A percentile compares a stretch with the other conserved stretches of the same genome.
phyloP scores from a whole-genome alignment of 53 echinoderm and acorn worm species.

The Zoroaster sp. region DNA sequence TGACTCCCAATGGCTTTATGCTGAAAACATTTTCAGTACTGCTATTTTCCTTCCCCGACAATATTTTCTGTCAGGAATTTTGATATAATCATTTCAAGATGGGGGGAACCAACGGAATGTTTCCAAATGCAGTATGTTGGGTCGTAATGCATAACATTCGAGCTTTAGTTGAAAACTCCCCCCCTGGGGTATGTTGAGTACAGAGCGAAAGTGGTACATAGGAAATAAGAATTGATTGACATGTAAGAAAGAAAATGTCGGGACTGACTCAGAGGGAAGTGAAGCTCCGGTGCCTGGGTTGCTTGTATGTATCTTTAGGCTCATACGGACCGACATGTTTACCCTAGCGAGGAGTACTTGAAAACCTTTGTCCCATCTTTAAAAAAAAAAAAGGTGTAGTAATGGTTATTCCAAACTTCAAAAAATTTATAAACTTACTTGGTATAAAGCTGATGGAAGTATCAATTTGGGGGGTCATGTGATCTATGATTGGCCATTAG shows the following conservation, averaged over 20 bases:
- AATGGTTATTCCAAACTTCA: too few species aligned
- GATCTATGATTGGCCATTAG: too few species aligned
- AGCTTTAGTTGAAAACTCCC: neutral
- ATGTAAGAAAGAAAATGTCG: neutral
- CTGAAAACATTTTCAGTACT: neutral
- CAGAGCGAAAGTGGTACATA: neutral
- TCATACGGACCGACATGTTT: too few species aligned
- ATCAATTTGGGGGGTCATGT: too few species aligned
- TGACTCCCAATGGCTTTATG: neutral
- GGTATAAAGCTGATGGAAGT: too few species aligned
- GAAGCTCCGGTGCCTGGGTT: too few species aligned
- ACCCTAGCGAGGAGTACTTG: too few species aligned
- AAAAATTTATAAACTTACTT: too few species aligned
- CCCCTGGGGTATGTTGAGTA: neutral
- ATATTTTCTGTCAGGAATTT: neutral
- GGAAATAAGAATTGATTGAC: neutral
- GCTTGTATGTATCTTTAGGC: too few species aligned
- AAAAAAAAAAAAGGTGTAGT: too few species aligned
- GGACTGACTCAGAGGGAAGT: neutral
- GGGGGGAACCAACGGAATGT: neutral
- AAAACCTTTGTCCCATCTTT: too few species aligned
- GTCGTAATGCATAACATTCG: neutral
- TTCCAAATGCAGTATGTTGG: neutral
- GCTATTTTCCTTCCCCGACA: neutral
- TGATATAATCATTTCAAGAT: neutral